phyloP scores from a whole-genome alignment of 1,140 invertebrate species.

The Yoshiicerus persimilis region DNA sequence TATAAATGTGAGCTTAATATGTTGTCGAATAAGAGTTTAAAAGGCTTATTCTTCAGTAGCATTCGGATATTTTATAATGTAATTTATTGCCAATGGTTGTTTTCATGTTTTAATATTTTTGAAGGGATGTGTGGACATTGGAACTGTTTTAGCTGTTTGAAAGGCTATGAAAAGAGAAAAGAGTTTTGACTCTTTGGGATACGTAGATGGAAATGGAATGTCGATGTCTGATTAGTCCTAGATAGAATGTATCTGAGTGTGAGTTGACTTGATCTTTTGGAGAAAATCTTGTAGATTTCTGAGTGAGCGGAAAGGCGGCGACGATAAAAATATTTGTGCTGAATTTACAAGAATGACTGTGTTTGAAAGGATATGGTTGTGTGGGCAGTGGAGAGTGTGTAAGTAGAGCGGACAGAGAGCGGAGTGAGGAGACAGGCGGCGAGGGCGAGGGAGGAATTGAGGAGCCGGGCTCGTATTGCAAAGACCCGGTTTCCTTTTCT shows the following conservation, averaged over 20 bases:
- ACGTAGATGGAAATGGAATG: neutral
- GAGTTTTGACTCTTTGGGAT: too few relatives aligned
- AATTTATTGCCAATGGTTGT: too few relatives aligned
- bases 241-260: neutral
- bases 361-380: neutral
- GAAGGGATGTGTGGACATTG: too few relatives aligned
- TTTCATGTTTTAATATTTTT: too few relatives aligned
- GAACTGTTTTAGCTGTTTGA: too few relatives aligned
- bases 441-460: neutral
- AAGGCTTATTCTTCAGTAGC: too few relatives aligned
- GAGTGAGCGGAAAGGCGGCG: neutral
- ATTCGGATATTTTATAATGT: too few relatives aligned
- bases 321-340: slow-evolving; percentile 37
- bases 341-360: slow-evolving; percentile 25
- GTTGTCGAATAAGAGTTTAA: too few relatives aligned
- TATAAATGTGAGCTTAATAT: too few relatives aligned
- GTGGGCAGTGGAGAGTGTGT: neutral
- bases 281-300: neutral
- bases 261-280: neutral
- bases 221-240: neutral
- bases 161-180: too few relatives aligned
- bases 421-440: neutral
- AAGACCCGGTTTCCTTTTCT: slow-evolving; percentile 10
- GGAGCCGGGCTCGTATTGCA: neutral
- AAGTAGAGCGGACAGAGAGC: neutral